These are phyloP conservation scores for Agrotis ipsilon DNA, from an alignment of 2,888 invertebrate genomes.

Conservation along the genomic window DNA sequence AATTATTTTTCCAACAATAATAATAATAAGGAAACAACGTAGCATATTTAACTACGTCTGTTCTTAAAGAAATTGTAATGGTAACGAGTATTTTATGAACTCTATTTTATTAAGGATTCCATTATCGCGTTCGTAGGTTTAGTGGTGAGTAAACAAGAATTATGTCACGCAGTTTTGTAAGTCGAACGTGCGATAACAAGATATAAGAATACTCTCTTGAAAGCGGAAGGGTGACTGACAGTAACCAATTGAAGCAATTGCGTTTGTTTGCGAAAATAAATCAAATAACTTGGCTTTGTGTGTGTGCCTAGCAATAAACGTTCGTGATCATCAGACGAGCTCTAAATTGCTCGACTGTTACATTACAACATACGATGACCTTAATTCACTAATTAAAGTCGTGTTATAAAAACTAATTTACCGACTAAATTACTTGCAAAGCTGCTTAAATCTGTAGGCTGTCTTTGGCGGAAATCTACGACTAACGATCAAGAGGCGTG, in stretches of 20 bases:
- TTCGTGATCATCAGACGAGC: slow-evolving; percentile 68
- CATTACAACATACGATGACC: slow-evolving; percentile 62
- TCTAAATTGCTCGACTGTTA: slow-evolving; percentile 63
- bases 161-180: slow-evolving; percentile 42
- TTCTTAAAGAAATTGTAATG: slow-evolving; percentile 51
- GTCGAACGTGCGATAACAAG: slow-evolving; percentile 41
- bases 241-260: slow-evolving; percentile 81
- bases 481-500: slow-evolving; percentile 41
- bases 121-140: slow-evolving; percentile 38
- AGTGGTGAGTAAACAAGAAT: slow-evolving; percentile 27
- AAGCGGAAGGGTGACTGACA: slow-evolving; percentile 76
- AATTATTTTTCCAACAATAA: slow-evolving; percentile 40
- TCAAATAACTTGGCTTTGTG: slow-evolving; percentile 61
- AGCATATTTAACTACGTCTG: slow-evolving; percentile 42
- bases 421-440: slow-evolving; percentile 45
- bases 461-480: slow-evolving; percentile 54
- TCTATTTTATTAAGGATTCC: slow-evolving; percentile 31
- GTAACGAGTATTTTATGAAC: slow-evolving; percentile 21
- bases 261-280: slow-evolving; percentile 74
- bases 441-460: slow-evolving; percentile 54
- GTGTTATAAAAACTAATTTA: slow-evolving; percentile 62
- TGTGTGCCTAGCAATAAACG: slow-evolving; percentile 60
- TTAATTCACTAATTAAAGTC: slow-evolving; percentile 70
- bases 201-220: slow-evolving; percentile 57
- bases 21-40: slow-evolving; percentile 49